These are phyloP conservation scores for Amphimedon queenslandica DNA, from an alignment of 37 sponge, comb jelly and placozoan species.

Conservation along the genomic window DNA sequence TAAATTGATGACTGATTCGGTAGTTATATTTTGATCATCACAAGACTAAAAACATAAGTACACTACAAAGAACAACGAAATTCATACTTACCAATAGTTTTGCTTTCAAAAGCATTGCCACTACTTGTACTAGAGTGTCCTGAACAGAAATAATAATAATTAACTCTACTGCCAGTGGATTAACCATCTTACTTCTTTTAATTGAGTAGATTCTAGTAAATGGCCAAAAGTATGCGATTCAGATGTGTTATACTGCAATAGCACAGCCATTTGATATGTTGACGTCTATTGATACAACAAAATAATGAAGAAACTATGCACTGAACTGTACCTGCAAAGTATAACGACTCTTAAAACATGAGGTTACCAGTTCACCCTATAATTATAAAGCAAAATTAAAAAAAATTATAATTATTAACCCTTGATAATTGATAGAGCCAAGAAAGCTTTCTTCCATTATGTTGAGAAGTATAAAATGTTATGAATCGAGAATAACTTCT, in stretches of 20 bases:
- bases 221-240: slow-evolving; percentile 48
- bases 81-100: slow-evolving; percentile 73
- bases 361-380: slow-evolving; percentile 85
- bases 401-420: slow-evolving; percentile 23
- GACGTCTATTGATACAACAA: slow-evolving; percentile 43
- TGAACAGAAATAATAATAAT: no score
- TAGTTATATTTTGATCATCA: slow-evolving; percentile 50
- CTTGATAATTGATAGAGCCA: slow-evolving; percentile 93
- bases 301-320: background rate
- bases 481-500: slow-evolving; percentile 70
- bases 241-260: slow-evolving; percentile 80
- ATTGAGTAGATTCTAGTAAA: slow-evolving; percentile 60
- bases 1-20: slow-evolving; percentile 43
- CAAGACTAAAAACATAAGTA: slow-evolving; percentile 33
- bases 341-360: slow-evolving; percentile 85
- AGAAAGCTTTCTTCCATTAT: slow-evolving; percentile 92
- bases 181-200: slow-evolving; percentile 66
- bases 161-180: no score
- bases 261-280: slow-evolving; percentile 94
- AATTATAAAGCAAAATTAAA: background rate
- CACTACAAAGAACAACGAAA: background rate
- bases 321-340: slow-evolving; percentile 67
- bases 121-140: slow-evolving; percentile 73
- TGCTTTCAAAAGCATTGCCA: slow-evolving; percentile 56
- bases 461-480: slow-evolving; percentile 87